Conservation (phyloP, 2,113 vertebrate genomes). For the Bubo blakistoni region DNA sequence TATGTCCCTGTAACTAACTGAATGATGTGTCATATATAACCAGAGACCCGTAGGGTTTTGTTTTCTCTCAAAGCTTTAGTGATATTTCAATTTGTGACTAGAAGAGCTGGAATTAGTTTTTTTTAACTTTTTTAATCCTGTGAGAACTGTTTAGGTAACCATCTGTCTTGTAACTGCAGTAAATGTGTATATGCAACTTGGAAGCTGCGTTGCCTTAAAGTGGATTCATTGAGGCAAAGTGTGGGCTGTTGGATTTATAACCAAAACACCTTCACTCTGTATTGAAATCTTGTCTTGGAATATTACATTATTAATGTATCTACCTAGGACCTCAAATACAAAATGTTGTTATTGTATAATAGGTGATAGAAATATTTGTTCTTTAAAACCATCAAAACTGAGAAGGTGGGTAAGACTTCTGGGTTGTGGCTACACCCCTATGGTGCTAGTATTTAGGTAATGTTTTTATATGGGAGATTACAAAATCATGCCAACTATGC, state of each 20-base stretch:
- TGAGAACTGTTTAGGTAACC: slow-evolving; percentile 20
- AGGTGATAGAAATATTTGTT: background rate
- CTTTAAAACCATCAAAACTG: background rate
- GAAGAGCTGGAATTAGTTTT: slow-evolving; percentile 15
- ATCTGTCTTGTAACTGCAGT: slow-evolving; percentile 23
- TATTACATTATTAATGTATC: background rate
- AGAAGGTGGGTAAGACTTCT: background rate
- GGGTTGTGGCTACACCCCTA: background rate
- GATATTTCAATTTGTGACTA: background rate
- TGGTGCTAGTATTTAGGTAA: background rate
- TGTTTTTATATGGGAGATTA: background rate
- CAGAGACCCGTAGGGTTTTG: background rate
- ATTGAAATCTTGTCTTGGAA: background rate
- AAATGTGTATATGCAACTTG: background rate
- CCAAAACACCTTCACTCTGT: background rate
- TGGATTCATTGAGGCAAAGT: background rate
- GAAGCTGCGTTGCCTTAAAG: background rate
- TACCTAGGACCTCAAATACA: slow-evolving; percentile 4
- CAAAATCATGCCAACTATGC: background rate
- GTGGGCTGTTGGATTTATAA: background rate
- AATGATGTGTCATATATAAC: background rate
- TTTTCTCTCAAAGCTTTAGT: slow-evolving; percentile 14
- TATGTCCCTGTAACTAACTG: background rate
- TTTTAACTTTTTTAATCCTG: background rate
- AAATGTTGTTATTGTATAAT: background rate